Evolutionary conservation across 1,140 invertebrate genomes (phyloP), one percentile per base, ranked within the genome.

Genomic region (Danaus plexippus): DNA sequence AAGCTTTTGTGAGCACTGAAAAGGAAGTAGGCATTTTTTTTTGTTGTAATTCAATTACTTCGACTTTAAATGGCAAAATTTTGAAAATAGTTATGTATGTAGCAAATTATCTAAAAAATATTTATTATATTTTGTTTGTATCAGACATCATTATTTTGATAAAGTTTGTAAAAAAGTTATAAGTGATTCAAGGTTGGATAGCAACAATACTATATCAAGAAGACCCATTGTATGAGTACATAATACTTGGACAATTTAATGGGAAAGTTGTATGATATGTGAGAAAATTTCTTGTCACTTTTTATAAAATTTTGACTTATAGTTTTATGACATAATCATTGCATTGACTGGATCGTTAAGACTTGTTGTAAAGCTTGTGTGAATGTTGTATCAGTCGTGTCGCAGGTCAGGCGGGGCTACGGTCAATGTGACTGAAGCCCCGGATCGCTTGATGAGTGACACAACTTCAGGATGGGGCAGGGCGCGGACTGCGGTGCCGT

Each of bases 401-500:
- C 43, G 13, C 12, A 56, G 54, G 11, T 60, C 62, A 10, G 66
- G 66, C 13, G 73, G 77, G 50, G 75, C 69, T 64, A 98, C 95
- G 32, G 96, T 97, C 41, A 99, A 89, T 0, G 94, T 96, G 47
- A 98, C 96, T 54, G 94, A 92, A 57, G 95, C 92, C 11, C 97
- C 97, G 2, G 96, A 97, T 70, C 97, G 96, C 84, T 98, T 98
- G 56, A 95, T 95, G 43, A 95, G 89, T 84, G 97, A 97, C 9
- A 99, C 97, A 53, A 98, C 97, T 76, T 99, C 97, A 54, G 96
- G 96, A 79, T 99, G 98, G 69, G 95, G 94, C 80, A 99, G 92
- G 73, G 94, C 93, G 13, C 94, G 93, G 52, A 99, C 98, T 60
- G 97, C 93, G 50, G 94, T 92, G 47, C 95, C 94, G 89, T 99